phyloP scores from a whole-genome alignment of 92 coral and sea anemone genomes.

The Porites lobata region DNA sequence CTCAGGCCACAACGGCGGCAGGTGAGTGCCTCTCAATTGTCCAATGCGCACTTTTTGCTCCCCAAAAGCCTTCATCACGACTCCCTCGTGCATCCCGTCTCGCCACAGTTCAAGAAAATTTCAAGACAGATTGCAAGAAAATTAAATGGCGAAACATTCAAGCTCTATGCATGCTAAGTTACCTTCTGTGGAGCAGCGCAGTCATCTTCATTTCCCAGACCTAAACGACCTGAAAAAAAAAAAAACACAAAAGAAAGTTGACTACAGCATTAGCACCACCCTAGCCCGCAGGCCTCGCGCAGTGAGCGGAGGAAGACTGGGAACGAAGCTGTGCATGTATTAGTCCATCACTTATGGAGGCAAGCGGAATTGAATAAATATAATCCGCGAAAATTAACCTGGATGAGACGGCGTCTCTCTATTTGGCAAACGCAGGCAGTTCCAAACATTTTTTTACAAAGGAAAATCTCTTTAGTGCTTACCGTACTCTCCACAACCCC shows the following conservation, averaged over 20 bases:
- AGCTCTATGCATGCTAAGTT: background rate
- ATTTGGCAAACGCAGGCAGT: background rate
- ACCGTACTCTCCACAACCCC: conserved; percentile 99
- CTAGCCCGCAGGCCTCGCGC: too few species aligned
- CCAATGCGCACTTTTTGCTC: too few species aligned
- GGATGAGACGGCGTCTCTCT: background rate
- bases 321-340: background rate
- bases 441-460: background rate
- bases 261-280: background rate
- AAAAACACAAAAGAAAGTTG: background rate
- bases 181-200: conserved; percentile 91
- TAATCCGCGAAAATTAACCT: background rate
- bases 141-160: too few species aligned
- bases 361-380: too few species aligned
- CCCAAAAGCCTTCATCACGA: too few species aligned
- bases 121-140: too few species aligned
- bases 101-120: too few species aligned
- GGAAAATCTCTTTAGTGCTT: background rate
- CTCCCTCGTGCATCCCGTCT: too few species aligned
- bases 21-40: too few species aligned
- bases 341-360: too few species aligned
- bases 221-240: conserved; percentile 84
- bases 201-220: conserved; percentile 92
- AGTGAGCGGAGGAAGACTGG: background rate
- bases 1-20: too few species aligned